A percentile compares a stretch with the other conserved stretches of the same genome.
Evolutionary conservation across 2,888 invertebrate genomes (phyloP).

Genomic region (Adineta ricciae): DNA sequence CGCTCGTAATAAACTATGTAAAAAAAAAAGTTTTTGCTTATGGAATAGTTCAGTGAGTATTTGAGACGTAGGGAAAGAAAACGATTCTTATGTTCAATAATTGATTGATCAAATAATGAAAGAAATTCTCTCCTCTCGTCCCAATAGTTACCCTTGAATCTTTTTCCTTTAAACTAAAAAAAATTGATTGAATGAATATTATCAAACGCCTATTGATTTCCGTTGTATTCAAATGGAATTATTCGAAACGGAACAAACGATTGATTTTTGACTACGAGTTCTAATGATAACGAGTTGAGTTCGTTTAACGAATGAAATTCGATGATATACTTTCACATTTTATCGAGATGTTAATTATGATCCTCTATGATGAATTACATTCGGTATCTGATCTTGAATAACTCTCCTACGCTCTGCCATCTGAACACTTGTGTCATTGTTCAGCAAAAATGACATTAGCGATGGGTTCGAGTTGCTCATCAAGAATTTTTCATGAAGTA

Average conservation of each 20-base stretch:
- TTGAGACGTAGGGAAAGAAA: not conserved
- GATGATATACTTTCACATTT: not conserved
- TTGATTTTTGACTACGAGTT: not conserved
- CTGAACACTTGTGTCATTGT: no score
- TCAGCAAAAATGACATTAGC: no score
- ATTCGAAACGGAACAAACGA: not conserved
- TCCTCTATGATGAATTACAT: not conserved
- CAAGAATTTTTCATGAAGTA: no score
- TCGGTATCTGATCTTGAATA: not conserved
- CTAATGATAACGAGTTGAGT: not conserved
- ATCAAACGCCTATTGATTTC: not conserved
- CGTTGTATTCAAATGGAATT: not conserved
- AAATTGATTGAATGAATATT: not conserved
- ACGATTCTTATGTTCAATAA: not conserved
- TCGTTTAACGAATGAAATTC: not conserved
- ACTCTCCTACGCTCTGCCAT: not conserved
- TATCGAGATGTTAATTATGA: no score
- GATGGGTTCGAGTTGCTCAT: no score
- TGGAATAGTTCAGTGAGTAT: not conserved
- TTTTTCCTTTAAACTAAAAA: not conserved
- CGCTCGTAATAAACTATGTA: not conserved
- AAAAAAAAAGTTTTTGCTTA: not conserved
- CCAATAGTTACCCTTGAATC: not conserved
- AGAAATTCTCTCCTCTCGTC: not conserved
- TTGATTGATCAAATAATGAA: not conserved